Conservation (phyloP, 1,140 invertebrate species). For the Wasmannia auropunctata region DNA sequence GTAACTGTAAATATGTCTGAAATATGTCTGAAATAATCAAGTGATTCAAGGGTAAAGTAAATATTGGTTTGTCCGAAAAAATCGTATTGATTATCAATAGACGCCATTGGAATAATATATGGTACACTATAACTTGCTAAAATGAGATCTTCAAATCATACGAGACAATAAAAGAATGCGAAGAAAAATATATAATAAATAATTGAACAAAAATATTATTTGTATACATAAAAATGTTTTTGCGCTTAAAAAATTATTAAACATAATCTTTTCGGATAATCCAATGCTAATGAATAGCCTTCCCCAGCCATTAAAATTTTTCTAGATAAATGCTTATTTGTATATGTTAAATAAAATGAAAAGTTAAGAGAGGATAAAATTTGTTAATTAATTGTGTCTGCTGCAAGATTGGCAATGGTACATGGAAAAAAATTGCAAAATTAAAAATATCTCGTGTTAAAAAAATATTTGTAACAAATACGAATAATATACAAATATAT, state of each 20-base stretch:
- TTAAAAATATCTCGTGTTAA: not conserved
- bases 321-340: conserved; percentile 29
- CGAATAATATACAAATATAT: not conserved
- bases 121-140: not conserved
- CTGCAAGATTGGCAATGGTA: conserved; percentile 67
- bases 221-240: not conserved
- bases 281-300: conserved; percentile 51
- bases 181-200: too few relatives aligned
- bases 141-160: not conserved
- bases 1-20: not conserved
- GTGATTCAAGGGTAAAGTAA: not conserved
- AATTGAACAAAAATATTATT: not conserved
- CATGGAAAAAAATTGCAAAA: conserved; percentile 18
- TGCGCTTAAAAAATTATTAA: not conserved
- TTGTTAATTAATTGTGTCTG: conserved; percentile 50
- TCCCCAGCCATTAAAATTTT: conserved; percentile 67
- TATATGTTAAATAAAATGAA: conserved; percentile 58
- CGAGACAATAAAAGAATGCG: not conserved
- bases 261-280: conserved; percentile 9
- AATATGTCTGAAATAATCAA: not conserved
- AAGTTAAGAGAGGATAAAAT: conserved; percentile 45
- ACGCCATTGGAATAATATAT: not conserved
- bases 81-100: not conserved
- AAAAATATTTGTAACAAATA: conserved; percentile 10
- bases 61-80: not conserved